Evolutionary conservation across 2,888 invertebrate genomes (phyloP).

Genomic region (Dione vanillae): DNA sequence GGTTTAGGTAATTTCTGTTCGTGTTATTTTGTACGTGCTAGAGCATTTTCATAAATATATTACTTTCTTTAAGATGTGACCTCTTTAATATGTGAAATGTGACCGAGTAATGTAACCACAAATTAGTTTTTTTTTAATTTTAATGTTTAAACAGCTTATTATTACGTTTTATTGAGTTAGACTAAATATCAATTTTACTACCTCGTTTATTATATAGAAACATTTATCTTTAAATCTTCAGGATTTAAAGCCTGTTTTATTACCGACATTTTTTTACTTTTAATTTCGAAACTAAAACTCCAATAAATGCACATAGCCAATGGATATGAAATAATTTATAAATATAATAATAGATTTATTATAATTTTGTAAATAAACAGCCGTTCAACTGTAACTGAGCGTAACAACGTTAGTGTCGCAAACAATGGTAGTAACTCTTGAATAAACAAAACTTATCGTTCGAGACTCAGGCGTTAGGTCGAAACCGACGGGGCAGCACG

Average conservation of each 20-base stretch:
- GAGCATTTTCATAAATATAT: too few relatives aligned
- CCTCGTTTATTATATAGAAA: constrained; percentile 33
- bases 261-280: constrained; percentile 31
- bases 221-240: constrained; percentile 41
- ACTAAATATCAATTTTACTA: constrained; percentile 35
- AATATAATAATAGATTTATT: constrained; percentile 68
- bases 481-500: constrained; percentile 75
- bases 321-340: constrained; percentile 53
- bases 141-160: background rate
- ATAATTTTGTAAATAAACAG: constrained; percentile 70
- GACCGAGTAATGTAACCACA: too few relatives aligned
- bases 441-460: constrained; percentile 78
- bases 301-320: background rate
- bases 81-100: too few relatives aligned
- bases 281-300: constrained; percentile 25
- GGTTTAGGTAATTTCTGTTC: constrained; percentile 48
- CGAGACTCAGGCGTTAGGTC: constrained; percentile 72
- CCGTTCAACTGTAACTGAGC: constrained; percentile 62
- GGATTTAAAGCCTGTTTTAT: constrained; percentile 40
- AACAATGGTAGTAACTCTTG: constrained; percentile 80
- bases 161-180: constrained; percentile 31
- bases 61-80: too few relatives aligned
- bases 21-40: constrained; percentile 41
- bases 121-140: background rate
- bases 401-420: constrained; percentile 78